These are phyloP conservation scores for Odontocerum albicorne DNA, from an alignment of 2,888 invertebrate genomes.

Conservation along the genomic window DNA sequence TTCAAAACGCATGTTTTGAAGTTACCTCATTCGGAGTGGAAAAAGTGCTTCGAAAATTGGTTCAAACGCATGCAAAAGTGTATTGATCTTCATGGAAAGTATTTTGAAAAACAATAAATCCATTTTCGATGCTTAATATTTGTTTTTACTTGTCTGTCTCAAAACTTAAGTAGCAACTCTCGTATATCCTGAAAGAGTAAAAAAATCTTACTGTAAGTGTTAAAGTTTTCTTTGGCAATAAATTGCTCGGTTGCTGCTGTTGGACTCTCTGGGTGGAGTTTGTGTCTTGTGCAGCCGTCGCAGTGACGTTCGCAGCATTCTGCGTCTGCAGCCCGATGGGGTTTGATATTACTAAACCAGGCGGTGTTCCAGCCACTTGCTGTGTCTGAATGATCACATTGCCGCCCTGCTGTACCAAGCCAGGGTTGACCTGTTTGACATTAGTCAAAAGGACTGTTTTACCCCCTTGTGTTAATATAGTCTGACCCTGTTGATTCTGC, in stretches of 20 bases:
- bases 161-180: too few species aligned
- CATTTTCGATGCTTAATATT: too few species aligned
- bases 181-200: neutral
- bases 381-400: slow-evolving; percentile 32
- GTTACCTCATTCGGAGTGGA: too few species aligned
- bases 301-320: slow-evolving; percentile 36
- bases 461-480: slow-evolving; percentile 49
- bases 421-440: slow-evolving; percentile 44
- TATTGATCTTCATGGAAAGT: too few species aligned
- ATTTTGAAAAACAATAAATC: too few species aligned
- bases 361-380: slow-evolving; percentile 37
- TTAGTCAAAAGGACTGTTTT: slow-evolving; percentile 58
- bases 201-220: slow-evolving; percentile 64
- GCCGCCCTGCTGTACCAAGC: slow-evolving; percentile 17
- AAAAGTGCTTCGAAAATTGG: too few species aligned
- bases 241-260: slow-evolving; percentile 46
- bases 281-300: slow-evolving; percentile 39
- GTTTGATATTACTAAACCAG: slow-evolving; percentile 39
- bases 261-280: slow-evolving; percentile 38
- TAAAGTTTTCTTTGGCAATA: slow-evolving; percentile 63
- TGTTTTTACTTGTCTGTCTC: too few species aligned
- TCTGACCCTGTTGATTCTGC: slow-evolving; percentile 28
- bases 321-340: slow-evolving; percentile 30
- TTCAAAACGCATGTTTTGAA: too few species aligned
- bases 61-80: too few species aligned